Evolutionary conservation across 2,888 invertebrate species (phyloP), one percentile per base, ranked within the genome.

Genomic region (Sceliomorpha sp.): DNA sequence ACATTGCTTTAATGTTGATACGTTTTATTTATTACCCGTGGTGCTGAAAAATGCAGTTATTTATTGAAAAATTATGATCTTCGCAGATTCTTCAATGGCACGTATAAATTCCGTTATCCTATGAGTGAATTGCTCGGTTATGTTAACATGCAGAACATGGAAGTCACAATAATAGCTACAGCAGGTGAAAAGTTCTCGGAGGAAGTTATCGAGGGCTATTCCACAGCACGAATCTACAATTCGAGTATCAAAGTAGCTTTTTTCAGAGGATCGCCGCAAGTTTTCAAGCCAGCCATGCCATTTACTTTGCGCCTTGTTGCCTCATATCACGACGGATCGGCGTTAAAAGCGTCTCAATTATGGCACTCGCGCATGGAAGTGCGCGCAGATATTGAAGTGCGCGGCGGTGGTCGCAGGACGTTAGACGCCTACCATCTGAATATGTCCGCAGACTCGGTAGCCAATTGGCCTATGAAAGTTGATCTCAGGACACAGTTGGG

Each of bases 241-340:
- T 96, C 97, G 0, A 95, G 95, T 4, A 91, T 97, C 4, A 92
- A 93, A 50, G 91, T 98, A 0, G 91, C 92, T 27, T 96, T 98
- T 88, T 90, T 98, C 1, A 98, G 98, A 0, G 96, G 96, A 24
- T 92, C 94, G 0, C 96, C 98, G 4, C 96, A 98, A 88, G 94
- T 98, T 9, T 98, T 98, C 89, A 98, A 98, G 87, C 98, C 98
- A 0, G 91, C 95, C 5, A 97, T 98, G 95, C 96, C 97, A 0
- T 94, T 97, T 80, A 94, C 93, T 1, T 76, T 89, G 1, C 88
- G 96, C 92, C 90, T 98, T 82, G 94, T 95, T 6, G 96, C 96
- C 0, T 95, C 96, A 1, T 96, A 95, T 88, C 96, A 96, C 86
- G 98, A 98, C 88, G 96, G 96, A 1, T 96, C 98, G 0, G 93